A percentile compares a stretch with the other conserved stretches of the same genome.
Conservation (phyloP, 2,888 invertebrate genomes). For the Unio delphinus region DNA sequence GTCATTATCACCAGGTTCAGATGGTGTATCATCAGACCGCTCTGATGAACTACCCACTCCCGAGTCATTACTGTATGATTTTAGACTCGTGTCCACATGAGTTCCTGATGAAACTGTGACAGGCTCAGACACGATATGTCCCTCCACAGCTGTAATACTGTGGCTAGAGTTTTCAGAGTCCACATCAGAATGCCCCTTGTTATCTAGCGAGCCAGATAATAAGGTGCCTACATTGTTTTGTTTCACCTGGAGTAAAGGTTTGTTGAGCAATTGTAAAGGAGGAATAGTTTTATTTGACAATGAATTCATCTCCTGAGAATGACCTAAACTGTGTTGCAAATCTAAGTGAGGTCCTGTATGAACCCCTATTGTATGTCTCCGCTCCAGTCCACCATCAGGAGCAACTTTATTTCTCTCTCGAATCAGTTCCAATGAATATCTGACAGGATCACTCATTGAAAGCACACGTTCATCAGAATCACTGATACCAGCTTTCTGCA, state of each 20-base stretch:
- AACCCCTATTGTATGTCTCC: no score
- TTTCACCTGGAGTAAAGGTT: slow-evolving; percentile 40
- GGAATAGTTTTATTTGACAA: slow-evolving; percentile 28
- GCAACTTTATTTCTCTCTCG: no score
- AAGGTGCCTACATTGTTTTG: slow-evolving; percentile 31
- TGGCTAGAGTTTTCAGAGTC: slow-evolving; percentile 61
- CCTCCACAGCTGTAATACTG: slow-evolving; percentile 44
- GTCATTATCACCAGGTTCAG: slow-evolving; percentile 61
- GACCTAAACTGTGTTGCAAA: no score
- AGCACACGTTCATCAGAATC: no score
- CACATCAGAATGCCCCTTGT: slow-evolving; percentile 32
- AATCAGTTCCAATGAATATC: no score
- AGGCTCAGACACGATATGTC: slow-evolving; percentile 44
- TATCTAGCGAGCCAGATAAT: slow-evolving; percentile 35
- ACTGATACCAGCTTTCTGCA: no score
- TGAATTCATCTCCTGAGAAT: no score
- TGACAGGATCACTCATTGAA: no score
- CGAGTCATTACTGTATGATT: slow-evolving; percentile 62
- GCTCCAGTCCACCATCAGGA: no score
- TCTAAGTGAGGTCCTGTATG: no score
- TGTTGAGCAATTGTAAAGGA: slow-evolving; percentile 50
- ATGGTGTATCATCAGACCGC: slow-evolving; percentile 62
- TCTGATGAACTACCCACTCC: slow-evolving; percentile 65
- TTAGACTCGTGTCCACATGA: slow-evolving; percentile 42
- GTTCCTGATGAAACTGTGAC: slow-evolving; percentile 39